Evolutionary conservation across 2,888 invertebrate species (phyloP), one percentile per base, ranked within the genome.

Genomic region (Rotaria sp.): DNA sequence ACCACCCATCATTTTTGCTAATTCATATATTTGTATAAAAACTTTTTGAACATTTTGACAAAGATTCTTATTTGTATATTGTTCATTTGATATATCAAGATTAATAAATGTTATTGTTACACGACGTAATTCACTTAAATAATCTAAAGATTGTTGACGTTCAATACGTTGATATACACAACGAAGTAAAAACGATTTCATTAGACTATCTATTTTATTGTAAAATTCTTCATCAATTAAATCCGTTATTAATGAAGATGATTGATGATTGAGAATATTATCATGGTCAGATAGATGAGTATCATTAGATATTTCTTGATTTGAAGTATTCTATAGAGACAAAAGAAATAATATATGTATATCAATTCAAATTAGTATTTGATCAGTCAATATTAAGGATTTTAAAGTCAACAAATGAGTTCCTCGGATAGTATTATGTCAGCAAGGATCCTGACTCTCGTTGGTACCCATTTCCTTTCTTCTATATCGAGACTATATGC

Each of bases 1-100:
- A 3, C 86, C 87, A 1, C 80, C 80, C 80, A 45, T 80, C 80
- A 80, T 80, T 45, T 80, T 80, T 45, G 80, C 45, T n/a, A 45
- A 45, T 80, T 80, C 80, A 80, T 80, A 80, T 0, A 80, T 80
- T 80, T 80, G 26, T 26, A 80, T 80, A 1, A 80, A 80, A 45
- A 80, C 80, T 15, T 45, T 80, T 45, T 80, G 80, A 45, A 80
- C 80, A 45, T 80, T 41, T 45, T 41, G 45, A 80, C 45, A 80
- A n/a, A 80, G n/a, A 80, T 80, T 45, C 18, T 67, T 67, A 35
- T 67, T 35, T 80, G 26, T 26, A 45, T 45, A 13, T 10, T 45
- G 41, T n/a, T 80, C 80, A 45, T 80, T 45, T 2, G n/a, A 45
- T 26, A 80, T 45, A 45, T 80, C 80, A 41, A 80, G 45, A 80